phyloP scores from a whole-genome alignment of 2,797 vertebrate species.

The Semotilus atromaculatus region DNA sequence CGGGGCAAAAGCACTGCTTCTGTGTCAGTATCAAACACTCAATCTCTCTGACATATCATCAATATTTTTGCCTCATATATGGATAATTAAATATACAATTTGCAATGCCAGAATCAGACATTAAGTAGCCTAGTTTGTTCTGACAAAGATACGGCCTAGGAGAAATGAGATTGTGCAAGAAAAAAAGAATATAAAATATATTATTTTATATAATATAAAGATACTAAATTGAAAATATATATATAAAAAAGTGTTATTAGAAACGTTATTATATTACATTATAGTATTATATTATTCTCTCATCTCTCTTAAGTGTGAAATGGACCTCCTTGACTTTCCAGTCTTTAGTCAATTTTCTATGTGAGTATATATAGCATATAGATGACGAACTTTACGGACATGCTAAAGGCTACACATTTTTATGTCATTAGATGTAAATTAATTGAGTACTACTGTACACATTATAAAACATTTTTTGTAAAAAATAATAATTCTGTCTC shows the following conservation, averaged over 20 bases:
- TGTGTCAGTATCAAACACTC: constrained; percentile 24
- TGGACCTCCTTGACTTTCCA: background rate
- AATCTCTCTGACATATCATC: constrained; percentile 40
- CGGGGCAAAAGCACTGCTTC: constrained; percentile 7
- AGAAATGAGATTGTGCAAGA: background rate
- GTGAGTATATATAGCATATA: background rate
- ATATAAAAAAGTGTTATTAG: background rate
- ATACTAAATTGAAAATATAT: background rate
- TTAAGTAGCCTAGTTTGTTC: background rate
- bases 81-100: constrained; percentile 35
- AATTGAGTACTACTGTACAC: background rate
- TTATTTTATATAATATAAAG: background rate
- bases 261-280: background rate
- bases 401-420: background rate
- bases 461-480: background rate
- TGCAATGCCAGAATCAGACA: constrained; percentile 7
- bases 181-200: background rate
- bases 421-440: background rate
- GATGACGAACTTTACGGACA: background rate
- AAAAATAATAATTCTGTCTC: background rate
- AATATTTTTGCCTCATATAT: constrained; percentile 34
- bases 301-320: background rate
- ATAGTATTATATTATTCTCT: background rate
- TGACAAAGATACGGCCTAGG: background rate
- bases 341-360: background rate